phyloP scores from a whole-genome alignment of 2,797 vertebrate species.

The Falco columbarius region DNA sequence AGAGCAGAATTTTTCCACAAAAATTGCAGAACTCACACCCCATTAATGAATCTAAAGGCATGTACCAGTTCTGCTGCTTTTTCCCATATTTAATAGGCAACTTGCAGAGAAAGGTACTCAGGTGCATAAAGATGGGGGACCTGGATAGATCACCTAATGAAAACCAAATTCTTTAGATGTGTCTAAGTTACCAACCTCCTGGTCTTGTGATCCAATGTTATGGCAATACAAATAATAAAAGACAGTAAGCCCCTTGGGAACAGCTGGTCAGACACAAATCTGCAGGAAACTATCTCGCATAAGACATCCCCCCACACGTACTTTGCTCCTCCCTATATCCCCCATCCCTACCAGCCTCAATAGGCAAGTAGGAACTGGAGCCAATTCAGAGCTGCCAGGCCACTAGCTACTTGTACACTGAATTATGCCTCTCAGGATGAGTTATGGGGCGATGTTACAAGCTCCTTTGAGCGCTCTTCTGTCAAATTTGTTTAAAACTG shows the following conservation, averaged over 20 bases:
- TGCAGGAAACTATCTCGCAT: background rate
- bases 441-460: background rate
- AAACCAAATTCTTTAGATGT: background rate
- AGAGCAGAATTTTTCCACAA: background rate
- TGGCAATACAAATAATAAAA: background rate
- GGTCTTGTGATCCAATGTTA: background rate
- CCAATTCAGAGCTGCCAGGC: background rate
- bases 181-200: background rate
- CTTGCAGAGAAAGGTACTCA: background rate
- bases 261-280: background rate
- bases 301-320: background rate
- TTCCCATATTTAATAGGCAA: background rate
- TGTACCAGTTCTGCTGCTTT: background rate
- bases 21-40: background rate
- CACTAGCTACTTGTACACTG: background rate
- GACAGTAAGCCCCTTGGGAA: background rate
- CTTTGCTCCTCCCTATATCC: background rate
- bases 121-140: background rate
- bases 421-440: background rate
- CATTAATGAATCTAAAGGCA: background rate
- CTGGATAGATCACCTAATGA: background rate
- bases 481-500: constrained; percentile 28
- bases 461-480: background rate
- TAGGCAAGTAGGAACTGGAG: background rate
- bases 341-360: background rate